Evolutionary conservation across 2,888 invertebrate genomes (phyloP).

Genomic region (Cynaeus angustus): DNA sequence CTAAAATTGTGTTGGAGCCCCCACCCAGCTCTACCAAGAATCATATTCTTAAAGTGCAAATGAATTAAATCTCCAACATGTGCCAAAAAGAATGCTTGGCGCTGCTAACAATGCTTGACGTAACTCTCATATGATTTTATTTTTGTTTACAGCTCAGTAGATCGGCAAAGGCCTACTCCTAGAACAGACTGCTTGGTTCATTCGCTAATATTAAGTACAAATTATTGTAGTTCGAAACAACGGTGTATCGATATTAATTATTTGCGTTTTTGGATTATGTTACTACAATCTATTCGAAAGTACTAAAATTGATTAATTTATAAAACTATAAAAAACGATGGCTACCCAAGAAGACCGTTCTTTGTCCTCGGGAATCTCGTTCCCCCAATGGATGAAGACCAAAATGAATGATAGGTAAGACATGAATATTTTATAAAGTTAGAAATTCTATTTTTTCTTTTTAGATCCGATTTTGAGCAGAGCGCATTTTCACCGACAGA

Average conservation of each 20-base stretch:
- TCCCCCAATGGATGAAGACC: constrained; percentile 84
- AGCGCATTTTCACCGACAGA: constrained; percentile 81
- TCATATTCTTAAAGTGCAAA: constrained; percentile 18
- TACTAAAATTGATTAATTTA: constrained; percentile 18
- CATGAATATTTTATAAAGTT: neutral
- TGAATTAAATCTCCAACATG: constrained; percentile 21
- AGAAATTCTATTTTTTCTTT: constrained; percentile 34
- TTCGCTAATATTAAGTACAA: constrained; percentile 31
- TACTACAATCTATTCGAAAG: constrained; percentile 12
- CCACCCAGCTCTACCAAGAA: neutral
- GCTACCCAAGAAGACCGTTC: constrained; percentile 74
- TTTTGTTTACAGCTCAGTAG: constrained; percentile 62
- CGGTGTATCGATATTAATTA: constrained; percentile 24
- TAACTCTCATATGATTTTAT: constrained; percentile 52
- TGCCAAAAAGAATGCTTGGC: constrained; percentile 40
- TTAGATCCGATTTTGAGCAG: constrained; percentile 75
- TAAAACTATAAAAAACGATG: constrained; percentile 41
- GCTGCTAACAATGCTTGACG: constrained; percentile 43
- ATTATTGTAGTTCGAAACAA: constrained; percentile 6
- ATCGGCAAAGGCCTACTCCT: constrained; percentile 62
- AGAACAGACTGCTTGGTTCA: constrained; percentile 49
- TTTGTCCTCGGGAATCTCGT: constrained; percentile 76
- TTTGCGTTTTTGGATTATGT: constrained; percentile 37
- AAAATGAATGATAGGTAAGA: constrained; percentile 75
- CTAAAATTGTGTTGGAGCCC: neutral